Evolutionary conservation across 1,140 invertebrate species (phyloP), one percentile per base, ranked within the genome.

Genomic region (Heliconius eleuchia): DNA sequence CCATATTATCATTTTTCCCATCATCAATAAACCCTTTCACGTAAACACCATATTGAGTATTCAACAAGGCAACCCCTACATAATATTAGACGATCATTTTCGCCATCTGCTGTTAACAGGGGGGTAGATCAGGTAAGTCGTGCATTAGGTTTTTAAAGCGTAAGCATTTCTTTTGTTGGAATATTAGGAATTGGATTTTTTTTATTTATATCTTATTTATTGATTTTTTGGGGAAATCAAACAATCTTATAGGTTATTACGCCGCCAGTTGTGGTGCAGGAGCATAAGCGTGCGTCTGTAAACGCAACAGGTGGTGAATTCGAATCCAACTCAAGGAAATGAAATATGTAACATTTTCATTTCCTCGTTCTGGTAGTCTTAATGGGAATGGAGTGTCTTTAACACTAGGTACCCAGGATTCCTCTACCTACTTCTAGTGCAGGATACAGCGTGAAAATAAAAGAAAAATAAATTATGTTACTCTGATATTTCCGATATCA

Each of bases 1-100:
- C 46, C 3, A 82, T 77, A 86, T 87, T 88, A 89, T 88, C 88
- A 83, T 83, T 85, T 83, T 84, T 84, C 85, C 86, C 82, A 77
- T 80, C 87, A 84, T 75, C 84, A 86, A 86, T 89, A 87, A 89
- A 89, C 87, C 89, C 89, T 91, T 89, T 91, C 88, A 88, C 86
- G 84, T 89, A 91, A 91, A 89, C 86, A 86, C 85, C 89, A 75
- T 85, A 90, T 88, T 87, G 87, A 86, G 86, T 88, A 89, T 89
- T 89, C 89, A 85, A 86, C 80, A 84, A 82, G 71, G 71, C 71
- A 77, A 74, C 75, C 84, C 82, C 78, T 80, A 83, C 83, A 84
- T 86, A 84, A 82, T 84, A 81, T 81, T 73, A 72, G 74, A 57
- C 55, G 77, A 81, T 77, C 77, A 70, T 81, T 83, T 77, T 85